Conservation (phyloP, 1,140 invertebrate genomes). For the Tribolium madens region DNA sequence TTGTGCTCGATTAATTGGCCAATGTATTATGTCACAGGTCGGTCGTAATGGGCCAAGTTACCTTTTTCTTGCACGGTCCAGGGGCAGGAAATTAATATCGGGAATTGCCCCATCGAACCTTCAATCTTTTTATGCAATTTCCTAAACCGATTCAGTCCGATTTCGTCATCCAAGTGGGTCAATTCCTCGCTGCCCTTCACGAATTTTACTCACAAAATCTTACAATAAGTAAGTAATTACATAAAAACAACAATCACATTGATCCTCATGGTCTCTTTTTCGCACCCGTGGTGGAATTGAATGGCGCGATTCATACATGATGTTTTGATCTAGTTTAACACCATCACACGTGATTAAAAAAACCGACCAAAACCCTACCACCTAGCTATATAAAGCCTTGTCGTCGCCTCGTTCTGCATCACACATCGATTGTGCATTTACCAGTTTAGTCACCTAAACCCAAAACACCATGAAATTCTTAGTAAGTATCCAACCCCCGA, state of each 20-base stretch:
- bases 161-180: conserved; percentile 31
- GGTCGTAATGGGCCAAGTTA: no score
- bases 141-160: conserved; percentile 9
- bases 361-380: conserved; percentile 46
- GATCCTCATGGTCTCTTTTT: conserved; percentile 17
- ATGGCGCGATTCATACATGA: conserved; percentile 31
- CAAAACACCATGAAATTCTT: conserved; percentile 40
- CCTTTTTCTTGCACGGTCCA: not conserved
- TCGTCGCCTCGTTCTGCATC: conserved; percentile 36
- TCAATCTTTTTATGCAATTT: conserved; percentile 28
- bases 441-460: not conserved
- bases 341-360: conserved; percentile 48
- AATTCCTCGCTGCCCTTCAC: conserved; percentile 36
- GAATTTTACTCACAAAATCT: not conserved
- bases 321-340: conserved; percentile 49
- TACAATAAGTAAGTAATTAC: conserved; percentile 3
- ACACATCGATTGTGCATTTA: conserved; percentile 45
- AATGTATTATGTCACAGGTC: not conserved
- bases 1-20: not conserved
- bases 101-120: conserved; percentile 10
- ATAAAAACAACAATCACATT: conserved; percentile 39
- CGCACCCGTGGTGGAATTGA: not conserved
- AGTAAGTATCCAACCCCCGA: conserved; percentile 14
- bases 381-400: conserved; percentile 43
- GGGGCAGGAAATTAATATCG: not conserved